phyloP scores from a whole-genome alignment of 1,140 invertebrate species.

The Agrilus planipennis region DNA sequence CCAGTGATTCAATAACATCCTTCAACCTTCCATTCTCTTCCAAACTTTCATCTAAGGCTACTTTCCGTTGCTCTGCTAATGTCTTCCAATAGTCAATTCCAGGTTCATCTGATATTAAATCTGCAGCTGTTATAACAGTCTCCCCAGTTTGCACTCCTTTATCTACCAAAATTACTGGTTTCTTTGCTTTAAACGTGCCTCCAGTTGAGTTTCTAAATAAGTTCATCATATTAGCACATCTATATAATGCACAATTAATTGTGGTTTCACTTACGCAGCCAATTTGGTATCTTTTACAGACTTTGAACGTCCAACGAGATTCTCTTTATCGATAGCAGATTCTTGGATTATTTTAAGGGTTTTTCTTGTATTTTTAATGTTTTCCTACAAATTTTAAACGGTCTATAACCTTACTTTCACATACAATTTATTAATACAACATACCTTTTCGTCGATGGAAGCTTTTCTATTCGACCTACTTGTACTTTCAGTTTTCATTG shows the following conservation, averaged over 20 bases:
- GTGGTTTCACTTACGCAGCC: constrained; percentile 16
- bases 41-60: constrained; percentile 49
- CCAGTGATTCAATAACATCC: constrained; percentile 41
- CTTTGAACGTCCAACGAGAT: constrained; percentile 43
- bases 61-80: constrained; percentile 49
- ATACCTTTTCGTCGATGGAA: constrained; percentile 35
- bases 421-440: constrained; percentile 13
- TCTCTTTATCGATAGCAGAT: constrained; percentile 48
- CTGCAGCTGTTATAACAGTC: constrained; percentile 41
- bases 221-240: not conserved
- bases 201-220: not conserved
- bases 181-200: constrained; percentile 8
- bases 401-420: constrained; percentile 8
- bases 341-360: constrained; percentile 50
- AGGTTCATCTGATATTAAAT: constrained; percentile 50
- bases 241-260: not conserved
- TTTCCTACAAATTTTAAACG: constrained; percentile 29
- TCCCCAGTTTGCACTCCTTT: constrained; percentile 43
- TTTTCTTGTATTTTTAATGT: constrained; percentile 39
- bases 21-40: constrained; percentile 48
- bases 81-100: constrained; percentile 57
- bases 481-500: constrained; percentile 21
- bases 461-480: constrained; percentile 37
- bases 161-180: constrained; percentile 35
- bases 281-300: constrained; percentile 18